phyloP scores from a whole-genome alignment of 2,797 vertebrate species.

The Acropternis orthonyx region DNA sequence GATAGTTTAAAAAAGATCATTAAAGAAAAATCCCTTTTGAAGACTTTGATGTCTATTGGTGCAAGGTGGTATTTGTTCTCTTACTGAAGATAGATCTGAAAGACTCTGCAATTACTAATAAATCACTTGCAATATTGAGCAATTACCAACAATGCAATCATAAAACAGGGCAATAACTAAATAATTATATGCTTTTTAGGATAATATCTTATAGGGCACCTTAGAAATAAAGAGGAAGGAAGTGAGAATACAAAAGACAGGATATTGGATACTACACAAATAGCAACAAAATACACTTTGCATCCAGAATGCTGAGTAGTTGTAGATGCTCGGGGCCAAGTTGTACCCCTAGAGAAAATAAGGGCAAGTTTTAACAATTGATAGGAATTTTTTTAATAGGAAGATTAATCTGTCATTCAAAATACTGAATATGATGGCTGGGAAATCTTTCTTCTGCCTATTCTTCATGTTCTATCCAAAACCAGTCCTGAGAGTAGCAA shows the following conservation, averaged over 20 bases:
- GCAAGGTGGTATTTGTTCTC: constrained; percentile 47
- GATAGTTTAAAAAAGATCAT: neutral
- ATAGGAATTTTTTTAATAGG: neutral
- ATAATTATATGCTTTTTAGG: constrained; percentile 44
- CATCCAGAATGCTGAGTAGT: constrained; percentile 6
- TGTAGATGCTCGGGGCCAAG: neutral
- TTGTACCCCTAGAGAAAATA: neutral
- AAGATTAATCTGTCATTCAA: neutral
- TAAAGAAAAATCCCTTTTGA: constrained; percentile 32
- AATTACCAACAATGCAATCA: constrained; percentile 59
- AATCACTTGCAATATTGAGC: constrained; percentile 52
- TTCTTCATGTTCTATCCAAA: neutral
- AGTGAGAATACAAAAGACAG: constrained; percentile 33
- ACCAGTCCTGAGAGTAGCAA: neutral
- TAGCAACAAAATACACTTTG: neutral
- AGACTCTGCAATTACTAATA: constrained; percentile 51
- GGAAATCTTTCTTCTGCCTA: neutral
- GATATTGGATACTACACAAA: constrained; percentile 17
- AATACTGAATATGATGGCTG: neutral
- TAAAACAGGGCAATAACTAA: constrained; percentile 52
- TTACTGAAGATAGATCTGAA: constrained; percentile 35
- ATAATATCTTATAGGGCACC: neutral
- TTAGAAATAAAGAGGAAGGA: constrained; percentile 14
- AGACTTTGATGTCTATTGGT: constrained; percentile 44
- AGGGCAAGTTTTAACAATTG: neutral